Percentiles rank a stretch among this genome's conserved stretches.
phyloP scores from a whole-genome alignment of 2,797 vertebrate species.

The Microctenopoma lineatum region DNA sequence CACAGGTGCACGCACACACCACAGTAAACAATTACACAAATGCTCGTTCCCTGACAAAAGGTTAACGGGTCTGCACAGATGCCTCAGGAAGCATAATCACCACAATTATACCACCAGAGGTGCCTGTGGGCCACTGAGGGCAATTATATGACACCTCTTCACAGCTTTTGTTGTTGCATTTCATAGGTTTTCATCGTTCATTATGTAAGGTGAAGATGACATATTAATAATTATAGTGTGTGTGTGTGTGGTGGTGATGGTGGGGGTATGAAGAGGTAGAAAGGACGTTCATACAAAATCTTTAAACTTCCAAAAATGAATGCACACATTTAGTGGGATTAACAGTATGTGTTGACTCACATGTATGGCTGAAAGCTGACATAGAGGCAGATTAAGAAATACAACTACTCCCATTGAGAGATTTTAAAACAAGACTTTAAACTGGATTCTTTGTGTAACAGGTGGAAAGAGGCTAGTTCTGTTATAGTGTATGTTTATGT shows the following conservation, averaged over 20 bases:
- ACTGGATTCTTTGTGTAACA: too few species aligned
- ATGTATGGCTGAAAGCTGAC: neutral
- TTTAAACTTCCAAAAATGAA: slow-evolving; percentile 4
- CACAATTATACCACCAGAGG: slow-evolving; percentile 56
- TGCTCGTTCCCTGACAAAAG: slow-evolving; percentile 49
- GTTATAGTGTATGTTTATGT: too few species aligned
- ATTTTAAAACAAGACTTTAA: too few species aligned
- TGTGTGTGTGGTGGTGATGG: neutral
- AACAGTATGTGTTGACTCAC: slow-evolving; percentile 13
- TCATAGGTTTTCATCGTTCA: slow-evolving; percentile 56
- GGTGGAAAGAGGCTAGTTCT: too few species aligned
- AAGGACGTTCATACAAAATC: slow-evolving; percentile 6
- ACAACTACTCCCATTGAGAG: too few species aligned
- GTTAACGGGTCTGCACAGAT: slow-evolving; percentile 52
- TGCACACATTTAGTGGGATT: neutral
- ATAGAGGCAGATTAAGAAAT: slow-evolving; percentile 1
- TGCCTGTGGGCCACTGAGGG: slow-evolving; percentile 40
- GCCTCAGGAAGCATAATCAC: slow-evolving; percentile 55
- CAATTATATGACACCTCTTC: slow-evolving; percentile 55
- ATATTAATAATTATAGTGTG: slow-evolving; percentile 59
- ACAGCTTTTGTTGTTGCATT: slow-evolving; percentile 37
- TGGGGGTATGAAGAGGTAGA: slow-evolving; percentile 14
- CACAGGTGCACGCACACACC: too few species aligned
- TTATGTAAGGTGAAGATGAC: slow-evolving; percentile 46
- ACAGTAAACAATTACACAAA: neutral